Conservation (phyloP, 2,888 invertebrate species). For the Andrena fulva region DNA sequence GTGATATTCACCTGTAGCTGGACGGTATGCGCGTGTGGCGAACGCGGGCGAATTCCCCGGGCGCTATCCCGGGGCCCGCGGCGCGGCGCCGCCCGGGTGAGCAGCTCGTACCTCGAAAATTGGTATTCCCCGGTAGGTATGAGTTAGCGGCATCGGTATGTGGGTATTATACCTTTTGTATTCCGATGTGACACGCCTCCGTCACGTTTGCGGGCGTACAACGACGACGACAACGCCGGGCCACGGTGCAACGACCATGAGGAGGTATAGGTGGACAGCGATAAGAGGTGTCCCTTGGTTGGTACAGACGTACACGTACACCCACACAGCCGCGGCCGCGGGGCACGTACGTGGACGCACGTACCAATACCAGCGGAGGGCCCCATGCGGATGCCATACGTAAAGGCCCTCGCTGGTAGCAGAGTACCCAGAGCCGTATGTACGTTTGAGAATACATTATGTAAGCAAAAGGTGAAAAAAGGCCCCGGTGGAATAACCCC, state of each 20-base stretch:
- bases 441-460: constrained; percentile 79
- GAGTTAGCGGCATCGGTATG: constrained; percentile 79
- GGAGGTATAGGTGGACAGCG: constrained; percentile 53
- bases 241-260: constrained; percentile 34
- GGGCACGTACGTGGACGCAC: constrained; percentile 28
- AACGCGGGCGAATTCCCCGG: constrained; percentile 33
- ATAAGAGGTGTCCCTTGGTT: constrained; percentile 46
- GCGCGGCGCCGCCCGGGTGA: constrained; percentile 3
- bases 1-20: constrained; percentile 39
- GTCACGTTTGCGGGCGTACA: constrained; percentile 79
- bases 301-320: constrained; percentile 26
- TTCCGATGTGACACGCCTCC: constrained; percentile 81
- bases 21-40: constrained; percentile 9
- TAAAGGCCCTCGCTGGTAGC: constrained; percentile 58
- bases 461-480: constrained; percentile 76
- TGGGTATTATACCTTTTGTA: constrained; percentile 78
- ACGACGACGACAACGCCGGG: constrained; percentile 57
- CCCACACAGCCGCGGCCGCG: constrained; percentile 1
- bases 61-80: constrained; percentile 13
- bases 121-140: constrained; percentile 78
- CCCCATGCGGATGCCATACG: constrained; percentile 62
- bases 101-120: constrained; percentile 64
- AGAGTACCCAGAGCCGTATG: constrained; percentile 58
- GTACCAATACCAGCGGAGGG: constrained; percentile 19
- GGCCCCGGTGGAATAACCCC: constrained; percentile 66